Evolutionary conservation across 2,113 vertebrate genomes (phyloP).

Genomic region (Epinephelus cyanopodus): DNA sequence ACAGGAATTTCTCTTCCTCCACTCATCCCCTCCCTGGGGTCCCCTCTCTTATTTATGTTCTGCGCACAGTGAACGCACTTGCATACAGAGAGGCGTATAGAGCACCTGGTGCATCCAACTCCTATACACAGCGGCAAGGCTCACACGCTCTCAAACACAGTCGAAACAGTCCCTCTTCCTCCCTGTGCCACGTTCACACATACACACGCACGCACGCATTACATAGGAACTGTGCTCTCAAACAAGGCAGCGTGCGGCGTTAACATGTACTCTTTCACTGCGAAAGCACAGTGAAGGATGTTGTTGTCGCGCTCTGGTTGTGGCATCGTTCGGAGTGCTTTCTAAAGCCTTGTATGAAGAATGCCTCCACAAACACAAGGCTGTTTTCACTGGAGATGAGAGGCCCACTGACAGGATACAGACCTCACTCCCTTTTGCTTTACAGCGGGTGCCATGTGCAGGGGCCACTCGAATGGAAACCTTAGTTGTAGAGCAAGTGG

Average conservation of each 20-base stretch:
- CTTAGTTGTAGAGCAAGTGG: conserved; percentile 6
- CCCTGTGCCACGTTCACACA: conserved; percentile 3
- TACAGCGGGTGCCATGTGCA: conserved; percentile 51
- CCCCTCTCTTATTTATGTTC: conserved; percentile 64
- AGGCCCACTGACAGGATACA: conserved; percentile 67
- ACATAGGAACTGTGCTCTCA: conserved; percentile 35
- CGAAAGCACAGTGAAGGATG: conserved; percentile 45
- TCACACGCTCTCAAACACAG: conserved; percentile 36
- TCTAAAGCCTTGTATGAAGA: conserved; percentile 66
- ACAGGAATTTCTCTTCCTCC: conserved; percentile 77
- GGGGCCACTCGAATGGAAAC: conserved; percentile 54
- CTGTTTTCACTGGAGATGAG: conserved; percentile 67
- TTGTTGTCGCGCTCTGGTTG: conserved; percentile 59
- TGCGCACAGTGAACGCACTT: conserved; percentile 66
- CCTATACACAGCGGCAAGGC: conserved; percentile 35
- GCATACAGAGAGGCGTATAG: conserved; percentile 51
- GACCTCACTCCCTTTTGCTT: conserved; percentile 60
- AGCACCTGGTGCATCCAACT: conserved; percentile 55
- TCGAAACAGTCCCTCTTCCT: conserved; percentile 15
- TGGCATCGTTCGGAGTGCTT: conserved; percentile 51
- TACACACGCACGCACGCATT: conserved; percentile 12
- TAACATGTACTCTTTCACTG: conserved; percentile 56
- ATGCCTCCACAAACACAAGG: conserved; percentile 7
- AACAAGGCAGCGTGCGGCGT: conserved; percentile 25
- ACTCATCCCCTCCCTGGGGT: conserved; percentile 79